Evolutionary conservation across 1,140 invertebrate species (phyloP), one percentile per base, ranked within the genome.

Genomic region (Araneus ventricosus): DNA sequence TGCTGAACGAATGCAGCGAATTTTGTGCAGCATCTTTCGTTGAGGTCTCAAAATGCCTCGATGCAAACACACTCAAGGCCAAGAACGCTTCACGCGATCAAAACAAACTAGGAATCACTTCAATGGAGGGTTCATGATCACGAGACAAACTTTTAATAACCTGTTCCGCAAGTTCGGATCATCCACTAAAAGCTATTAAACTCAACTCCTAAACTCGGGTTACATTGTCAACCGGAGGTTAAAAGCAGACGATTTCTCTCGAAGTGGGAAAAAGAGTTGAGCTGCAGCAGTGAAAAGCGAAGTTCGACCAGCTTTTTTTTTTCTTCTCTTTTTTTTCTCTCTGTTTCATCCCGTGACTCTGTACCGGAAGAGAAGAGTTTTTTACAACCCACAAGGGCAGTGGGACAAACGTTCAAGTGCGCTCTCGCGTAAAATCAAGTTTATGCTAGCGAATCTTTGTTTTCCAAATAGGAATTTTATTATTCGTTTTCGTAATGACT

Each of bases 321-420:
- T 8, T 10, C 41, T 10, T 5, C 6, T 10, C 41, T 10, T 0
- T 0, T 52, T 7, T 14, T 14, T 17, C 45, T 14, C 45, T 17
- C 45, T 52, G 45, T 2, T 6, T 17, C 57, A 14, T 39, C n/a
- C 39, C 20, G 59, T 87, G 37, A 63, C 85, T 57, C 37, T 20
- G 61, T 87, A 87, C 85, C 85, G 85, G 85, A 87, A 87, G 85
- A 87, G 85, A 87, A 61, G 22, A 17, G 41, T 2, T 61, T 37
- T 63, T 87, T 87, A 45, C 85, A 87, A 87, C 85, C 85, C 85
- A 87, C 85, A 87, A 87, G 85, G 85, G 85, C 59, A 87, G 85
- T 87, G 10, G 85, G 85, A 87, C 85, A 87, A 87, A 87, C 85
- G 85, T 87, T 87, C 85, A 87, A 14, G 85, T 10, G 85, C 57